These are phyloP conservation scores for Sthenelais limicola DNA, from an alignment of 2,888 invertebrate species.

Conservation along the genomic window DNA sequence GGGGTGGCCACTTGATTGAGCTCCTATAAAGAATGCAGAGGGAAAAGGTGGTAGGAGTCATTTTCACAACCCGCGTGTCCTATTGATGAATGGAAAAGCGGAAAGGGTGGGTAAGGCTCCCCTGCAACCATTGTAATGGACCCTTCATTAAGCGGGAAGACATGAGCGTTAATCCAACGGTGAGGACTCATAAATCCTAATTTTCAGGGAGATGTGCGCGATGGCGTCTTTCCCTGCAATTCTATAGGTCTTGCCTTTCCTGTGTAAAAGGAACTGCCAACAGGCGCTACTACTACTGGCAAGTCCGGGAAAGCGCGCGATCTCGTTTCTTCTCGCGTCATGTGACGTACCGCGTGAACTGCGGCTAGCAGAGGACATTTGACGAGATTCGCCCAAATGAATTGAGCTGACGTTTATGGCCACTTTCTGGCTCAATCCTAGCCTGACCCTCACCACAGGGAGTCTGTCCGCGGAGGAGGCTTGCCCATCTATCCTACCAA, in stretches of 20 bases:
- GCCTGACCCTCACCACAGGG: constrained; percentile 21
- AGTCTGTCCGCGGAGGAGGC: background rate
- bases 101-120: too few relatives aligned
- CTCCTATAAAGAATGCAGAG: too few relatives aligned
- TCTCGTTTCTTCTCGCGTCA: constrained; percentile 33
- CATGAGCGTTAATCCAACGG: too few relatives aligned
- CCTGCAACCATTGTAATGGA: too few relatives aligned
- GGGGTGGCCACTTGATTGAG: too few relatives aligned
- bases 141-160: too few relatives aligned
- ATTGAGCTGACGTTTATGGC: constrained; percentile 34
- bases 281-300: constrained; percentile 19
- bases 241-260: too few relatives aligned
- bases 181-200: constrained; percentile 15
- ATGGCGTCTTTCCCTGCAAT: too few relatives aligned
- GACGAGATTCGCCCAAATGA: constrained; percentile 29
- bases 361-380: constrained; percentile 18
- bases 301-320: background rate
- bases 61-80: too few relatives aligned
- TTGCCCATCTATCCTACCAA: too few relatives aligned
- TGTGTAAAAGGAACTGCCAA: background rate
- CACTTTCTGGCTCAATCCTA: constrained; percentile 30
- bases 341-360: constrained; percentile 26
- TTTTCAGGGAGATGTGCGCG: background rate
- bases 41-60: too few relatives aligned
- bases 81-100: too few relatives aligned